Evolutionary conservation across 2,797 vertebrate species (phyloP), one percentile per base, ranked within the genome.

Genomic region (Pogoniulus pusillus): DNA sequence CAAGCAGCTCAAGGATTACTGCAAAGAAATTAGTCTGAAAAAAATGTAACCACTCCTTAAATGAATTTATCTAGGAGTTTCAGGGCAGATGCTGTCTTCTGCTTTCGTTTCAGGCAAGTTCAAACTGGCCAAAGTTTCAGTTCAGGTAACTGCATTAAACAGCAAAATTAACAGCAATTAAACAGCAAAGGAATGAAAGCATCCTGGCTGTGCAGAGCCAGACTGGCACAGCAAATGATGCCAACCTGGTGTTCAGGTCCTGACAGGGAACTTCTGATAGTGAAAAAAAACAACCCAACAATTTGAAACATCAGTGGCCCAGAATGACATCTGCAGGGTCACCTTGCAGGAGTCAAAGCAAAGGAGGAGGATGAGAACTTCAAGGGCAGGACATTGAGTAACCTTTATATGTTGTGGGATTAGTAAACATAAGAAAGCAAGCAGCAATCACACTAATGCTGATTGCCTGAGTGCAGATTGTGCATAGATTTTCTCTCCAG

Each of bases 401-500:
- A 54, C 13, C 27, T 35, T 58, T 3, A 14, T 7, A 43, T 26
- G 1, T 11, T 64, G 29, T 37, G 57, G 71, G 26, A 54, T 73
- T 55, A 57, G 30, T 29, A 91, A 89, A 79, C 22, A 41, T 26
- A 17, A 89, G 74, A 85, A 60, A 47, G 68, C 82, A 41, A 41
- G 41, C 41, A 41, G 41, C 72, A 92, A 84, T n/a, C 72, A 12
- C 20, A 14, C 1, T 18, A 39, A 32, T 2, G 37, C 72, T 82
- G 89, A 73, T 29, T 87, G 87, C 70, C 57, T 72, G 65, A 70
- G 30, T 53, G 59, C 65, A 86, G 62, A 64, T 4, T 51, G 58
- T 32, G 78, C 88, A 72, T 8, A 88, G 83, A 86, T 94, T 77
- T 72, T 65, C 90, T 90, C 90, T 82, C 47, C n/a, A 34, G 58